Percentiles rank a stretch among this genome's conserved stretches.
Evolutionary conservation across 2,888 invertebrate genomes (phyloP).

Genomic region (Masnerella sp.): DNA sequence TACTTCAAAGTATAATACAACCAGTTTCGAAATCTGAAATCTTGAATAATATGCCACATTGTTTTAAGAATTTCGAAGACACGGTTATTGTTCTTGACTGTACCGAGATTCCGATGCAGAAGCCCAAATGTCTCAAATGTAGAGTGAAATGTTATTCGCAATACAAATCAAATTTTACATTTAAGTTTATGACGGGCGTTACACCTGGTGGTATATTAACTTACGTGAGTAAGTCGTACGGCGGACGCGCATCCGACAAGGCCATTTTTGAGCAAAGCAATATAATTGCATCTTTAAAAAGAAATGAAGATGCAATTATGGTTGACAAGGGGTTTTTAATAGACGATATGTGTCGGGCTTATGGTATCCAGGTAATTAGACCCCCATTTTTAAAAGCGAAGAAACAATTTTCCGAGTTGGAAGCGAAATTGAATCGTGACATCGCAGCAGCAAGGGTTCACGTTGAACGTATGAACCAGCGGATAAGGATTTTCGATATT

Average conservation of each 20-base stretch:
- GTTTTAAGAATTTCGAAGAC: background rate
- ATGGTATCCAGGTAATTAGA: slow-evolving; percentile 34
- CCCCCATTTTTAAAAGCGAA: background rate
- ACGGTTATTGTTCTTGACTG: background rate
- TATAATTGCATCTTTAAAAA: slow-evolving; percentile 16
- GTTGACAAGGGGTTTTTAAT: too few relatives aligned
- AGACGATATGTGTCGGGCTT: slow-evolving; percentile 3
- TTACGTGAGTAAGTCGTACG: too few relatives aligned
- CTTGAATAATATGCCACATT: background rate
- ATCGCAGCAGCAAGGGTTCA: background rate
- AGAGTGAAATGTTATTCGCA: background rate
- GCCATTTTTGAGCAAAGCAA: slow-evolving; percentile 52
- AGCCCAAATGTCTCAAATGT: background rate
- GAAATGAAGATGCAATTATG: slow-evolving; percentile 51
- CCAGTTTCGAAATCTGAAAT: background rate
- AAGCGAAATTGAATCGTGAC: background rate
- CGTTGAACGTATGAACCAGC: slow-evolving; percentile 7
- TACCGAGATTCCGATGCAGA: background rate
- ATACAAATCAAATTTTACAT: slow-evolving; percentile 34
- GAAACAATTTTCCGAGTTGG: background rate
- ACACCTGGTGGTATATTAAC: slow-evolving; percentile 33
- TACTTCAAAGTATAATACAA: background rate
- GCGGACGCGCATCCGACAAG: slow-evolving; percentile 59
- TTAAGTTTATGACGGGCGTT: slow-evolving; percentile 63
- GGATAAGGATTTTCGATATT: background rate